phyloP scores from a whole-genome alignment of 2,797 vertebrate genomes.

The Hybognathus amarus region DNA sequence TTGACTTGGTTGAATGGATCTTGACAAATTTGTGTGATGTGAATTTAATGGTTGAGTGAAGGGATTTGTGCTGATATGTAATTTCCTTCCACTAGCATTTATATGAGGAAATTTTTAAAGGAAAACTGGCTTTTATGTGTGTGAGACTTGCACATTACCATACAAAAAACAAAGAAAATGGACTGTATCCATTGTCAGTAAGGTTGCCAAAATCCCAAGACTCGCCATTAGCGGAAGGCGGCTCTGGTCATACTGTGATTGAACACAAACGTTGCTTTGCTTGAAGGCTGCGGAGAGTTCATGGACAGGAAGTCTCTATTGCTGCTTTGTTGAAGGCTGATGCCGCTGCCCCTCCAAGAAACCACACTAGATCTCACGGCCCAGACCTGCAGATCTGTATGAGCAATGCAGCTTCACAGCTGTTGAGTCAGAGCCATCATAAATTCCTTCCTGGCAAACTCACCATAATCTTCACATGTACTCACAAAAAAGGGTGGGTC shows the following conservation, averaged over 20 bases:
- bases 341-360: constrained; percentile 54
- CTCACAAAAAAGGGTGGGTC: not conserved
- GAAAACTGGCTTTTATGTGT: constrained; percentile 39
- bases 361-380: constrained; percentile 47
- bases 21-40: constrained; percentile 21
- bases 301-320: constrained; percentile 62
- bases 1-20: constrained; percentile 13
- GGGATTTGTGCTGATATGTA: constrained; percentile 4
- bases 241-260: constrained; percentile 59
- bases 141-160: constrained; percentile 11
- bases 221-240: constrained; percentile 45
- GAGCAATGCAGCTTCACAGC: constrained; percentile 41
- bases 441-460: constrained; percentile 31
- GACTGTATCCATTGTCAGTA: constrained; percentile 47
- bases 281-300: constrained; percentile 59
- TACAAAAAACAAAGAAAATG: constrained; percentile 39
- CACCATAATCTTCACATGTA: not conserved
- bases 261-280: constrained; percentile 57
- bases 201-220: constrained; percentile 54
- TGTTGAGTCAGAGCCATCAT: constrained; percentile 45
- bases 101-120: constrained; percentile 38
- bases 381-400: constrained; percentile 38
- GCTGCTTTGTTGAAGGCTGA: constrained; percentile 61
- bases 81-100: constrained; percentile 21
- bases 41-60: constrained; percentile 36